Conservation (phyloP, 2,888 invertebrate genomes). For the Copidosoma aretas region DNA sequence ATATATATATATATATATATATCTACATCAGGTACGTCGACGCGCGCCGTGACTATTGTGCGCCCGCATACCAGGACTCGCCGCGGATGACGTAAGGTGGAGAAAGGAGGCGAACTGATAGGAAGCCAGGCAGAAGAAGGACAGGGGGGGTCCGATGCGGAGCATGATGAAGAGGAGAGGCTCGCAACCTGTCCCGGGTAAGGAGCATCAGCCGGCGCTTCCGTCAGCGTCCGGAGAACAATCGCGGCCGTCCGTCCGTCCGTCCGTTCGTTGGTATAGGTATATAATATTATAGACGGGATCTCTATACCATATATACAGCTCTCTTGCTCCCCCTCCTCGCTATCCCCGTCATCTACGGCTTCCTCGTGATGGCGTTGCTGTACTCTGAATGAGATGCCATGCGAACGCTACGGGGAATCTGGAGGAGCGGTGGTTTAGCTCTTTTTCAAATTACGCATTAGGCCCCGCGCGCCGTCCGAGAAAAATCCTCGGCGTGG, state of each 20-base stretch:
- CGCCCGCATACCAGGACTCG: neutral
- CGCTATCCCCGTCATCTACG: slow-evolving; percentile 7
- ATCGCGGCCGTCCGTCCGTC: slow-evolving; percentile 43
- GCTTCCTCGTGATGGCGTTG: no score
- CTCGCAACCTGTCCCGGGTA: slow-evolving; percentile 49
- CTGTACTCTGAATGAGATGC: slow-evolving; percentile 26
- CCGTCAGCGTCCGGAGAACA: slow-evolving; percentile 61
- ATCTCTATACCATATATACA: neutral
- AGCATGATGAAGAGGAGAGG: slow-evolving; percentile 44
- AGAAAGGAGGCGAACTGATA: slow-evolving; percentile 14
- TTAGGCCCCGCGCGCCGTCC: neutral
- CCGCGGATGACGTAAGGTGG: neutral
- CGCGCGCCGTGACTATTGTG: no score
- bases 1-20: no score
- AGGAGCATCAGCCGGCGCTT: slow-evolving; percentile 45
- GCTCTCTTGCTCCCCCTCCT: slow-evolving; percentile 7
- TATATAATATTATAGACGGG: no score
- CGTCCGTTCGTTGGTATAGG: no score
- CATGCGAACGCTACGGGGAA: slow-evolving; percentile 15
- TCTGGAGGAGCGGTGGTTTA: slow-evolving; percentile 18
- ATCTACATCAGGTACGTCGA: no score
- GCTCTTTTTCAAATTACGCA: neutral
- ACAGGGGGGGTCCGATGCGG: slow-evolving; percentile 12
- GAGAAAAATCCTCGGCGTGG: neutral
- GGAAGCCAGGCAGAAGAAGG: slow-evolving; percentile 40